Base-by-base conservation (phyloP, 2,888 invertebrate genomes). In the Alloscopus bannaensis region DNA sequence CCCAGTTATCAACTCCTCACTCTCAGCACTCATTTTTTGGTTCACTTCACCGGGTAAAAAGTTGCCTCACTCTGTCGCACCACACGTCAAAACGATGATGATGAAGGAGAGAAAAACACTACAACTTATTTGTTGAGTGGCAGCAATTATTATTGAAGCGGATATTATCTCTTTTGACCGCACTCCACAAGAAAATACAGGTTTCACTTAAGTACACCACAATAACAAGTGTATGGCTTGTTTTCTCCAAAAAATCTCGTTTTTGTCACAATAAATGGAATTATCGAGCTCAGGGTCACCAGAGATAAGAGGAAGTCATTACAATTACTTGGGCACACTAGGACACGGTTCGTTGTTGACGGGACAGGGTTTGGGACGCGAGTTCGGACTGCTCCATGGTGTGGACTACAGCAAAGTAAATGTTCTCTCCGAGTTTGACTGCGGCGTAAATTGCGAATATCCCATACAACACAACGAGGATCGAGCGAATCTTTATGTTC, bases 401-500 rank as follows among this genome's bases (percentile, higher is more conserved):
- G 13, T 77, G 77, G 1, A 50, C 22, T 26, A 60, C 20, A 0
- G 72, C 68, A 29, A 72, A 42, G 62, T 79, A 72, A 36, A 78
- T 36, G 45, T 71, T 78, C 45, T 78, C 78, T 1, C 64, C 45
- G 13, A 78, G 78, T 59, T 78, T 78, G 29, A 65, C 45, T n/a
- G 66, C 66, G 24, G 78, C 78, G 40, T 78, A 78, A 26, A 71
- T 20, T 0, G 78, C 78, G 57, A 78, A 78, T 50, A 78, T 28
- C 20, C 71, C 78, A 50, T 78, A 78, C 2, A 78, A 36, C 29
- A 79, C 60, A 11, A 79, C 47, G 3, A 78, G 72, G n/a, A 79
- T 50, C 1, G 79, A 72, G n/a, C 71, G 79, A 13, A 79, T 72
- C 59, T 68, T 72, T 8, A 79, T 24, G 31, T 79, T 71, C 78